A percentile compares a stretch with the other conserved stretches of the same genome.
Conservation (phyloP, 2,888 invertebrate genomes). For the Neuroscelio doddi region DNA sequence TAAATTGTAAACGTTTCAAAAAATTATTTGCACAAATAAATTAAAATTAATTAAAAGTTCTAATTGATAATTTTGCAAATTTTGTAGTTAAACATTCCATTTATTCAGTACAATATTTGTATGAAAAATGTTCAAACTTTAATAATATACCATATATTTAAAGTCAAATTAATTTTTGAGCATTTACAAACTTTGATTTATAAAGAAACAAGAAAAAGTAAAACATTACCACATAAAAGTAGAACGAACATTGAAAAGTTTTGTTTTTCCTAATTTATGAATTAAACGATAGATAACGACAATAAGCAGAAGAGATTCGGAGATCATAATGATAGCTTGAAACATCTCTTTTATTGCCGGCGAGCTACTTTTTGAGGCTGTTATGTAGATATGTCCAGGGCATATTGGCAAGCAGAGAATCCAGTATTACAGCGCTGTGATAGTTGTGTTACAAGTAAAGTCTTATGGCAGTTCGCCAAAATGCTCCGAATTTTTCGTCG, state of each 20-base stretch:
- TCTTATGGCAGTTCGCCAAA: conserved; percentile 65
- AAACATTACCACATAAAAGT: not conserved
- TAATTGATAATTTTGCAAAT: too few species aligned
- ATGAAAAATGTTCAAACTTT: too few species aligned
- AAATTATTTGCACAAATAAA: too few species aligned
- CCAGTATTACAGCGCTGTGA: conserved; percentile 63
- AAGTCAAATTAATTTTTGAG: too few species aligned
- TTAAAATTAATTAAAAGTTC: too few species aligned
- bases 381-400: conserved; percentile 66
- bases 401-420: conserved; percentile 67
- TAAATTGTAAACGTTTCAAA: too few species aligned
- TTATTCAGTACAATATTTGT: too few species aligned
- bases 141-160: too few species aligned
- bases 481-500: conserved; percentile 52
- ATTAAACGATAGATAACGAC: conserved; percentile 42
- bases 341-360: conserved; percentile 63
- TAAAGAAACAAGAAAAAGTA: too few species aligned
- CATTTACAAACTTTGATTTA: too few species aligned
- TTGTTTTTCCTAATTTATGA: conserved; percentile 32
- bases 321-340: conserved; percentile 50
- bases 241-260: conserved; percentile 34
- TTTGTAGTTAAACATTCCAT: too few species aligned
- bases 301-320: conserved; percentile 32
- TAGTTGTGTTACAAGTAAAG: conserved; percentile 56
- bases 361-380: conserved; percentile 62